Base-by-base conservation (phyloP, 2,797 vertebrate species). In the Taeniopygia guttata region DNA sequence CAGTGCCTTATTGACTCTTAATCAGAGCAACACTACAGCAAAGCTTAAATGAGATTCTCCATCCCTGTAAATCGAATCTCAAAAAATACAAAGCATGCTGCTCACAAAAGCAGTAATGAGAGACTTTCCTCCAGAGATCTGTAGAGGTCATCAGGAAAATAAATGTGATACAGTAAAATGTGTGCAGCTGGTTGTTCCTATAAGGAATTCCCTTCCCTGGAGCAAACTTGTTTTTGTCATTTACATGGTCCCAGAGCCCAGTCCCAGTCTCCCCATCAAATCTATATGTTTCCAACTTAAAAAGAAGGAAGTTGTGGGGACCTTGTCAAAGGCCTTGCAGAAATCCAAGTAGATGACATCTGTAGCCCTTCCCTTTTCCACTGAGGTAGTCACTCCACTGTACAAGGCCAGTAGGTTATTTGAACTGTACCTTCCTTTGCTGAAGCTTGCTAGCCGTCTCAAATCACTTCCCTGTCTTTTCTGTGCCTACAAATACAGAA, bases 181-280 rank as follows among this genome's bases (percentile, higher is more conserved):
- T 43, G 18, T 3, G 1, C 69, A 80, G 43, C 49, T 54, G 74
- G 16, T 52, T 90, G 40, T 36, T 84, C 32, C 64, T 23, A 14
- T 38, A 48, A 85, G 9, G 10, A 88, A 63, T 77, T 77, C 25
- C 18, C 15, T 3, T 80, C 58, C 54, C 48, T 23, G 59, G 16
- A 84, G 13, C 10, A 36, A 54, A 58, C 32, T 26, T 45, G 21
- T 3, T 40, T 74, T 55, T 82, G 36, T 60, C 29, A 60, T 56
- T 69, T 5, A 2, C 22, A 36, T 0, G 0, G 40, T 19, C 10
- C 21, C 54, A 80, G 76, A 72, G 6, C 5, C 22, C 22, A 72
- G 11, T 23, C 19, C 13, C 27, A 52, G 45, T 52, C 8, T 58
- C 20, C 9, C n/a, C 11, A 46, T 9, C n/a, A 40, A 58, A 43